Evolutionary conservation across 2,797 vertebrate genomes (phyloP).

Genomic region (Phrynocephalus guinanensis): DNA sequence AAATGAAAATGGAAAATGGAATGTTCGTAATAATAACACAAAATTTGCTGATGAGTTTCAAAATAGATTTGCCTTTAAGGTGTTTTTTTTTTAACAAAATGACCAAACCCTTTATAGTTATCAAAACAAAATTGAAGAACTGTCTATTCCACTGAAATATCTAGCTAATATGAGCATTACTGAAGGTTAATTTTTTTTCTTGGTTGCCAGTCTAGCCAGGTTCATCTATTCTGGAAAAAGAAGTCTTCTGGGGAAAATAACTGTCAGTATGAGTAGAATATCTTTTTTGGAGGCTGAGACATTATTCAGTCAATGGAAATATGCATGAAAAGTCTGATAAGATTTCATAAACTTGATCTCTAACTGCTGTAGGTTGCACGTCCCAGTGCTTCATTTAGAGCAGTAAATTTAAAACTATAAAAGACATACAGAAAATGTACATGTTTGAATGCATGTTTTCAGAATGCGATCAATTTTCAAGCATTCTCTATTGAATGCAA

Average conservation of each 20-base stretch:
- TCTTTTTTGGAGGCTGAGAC: neutral
- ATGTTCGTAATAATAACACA: neutral
- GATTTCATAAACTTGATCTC: neutral
- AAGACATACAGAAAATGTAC: neutral
- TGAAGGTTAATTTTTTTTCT: neutral
- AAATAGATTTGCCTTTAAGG: neutral
- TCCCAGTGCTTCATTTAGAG: neutral
- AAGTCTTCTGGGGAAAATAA: neutral
- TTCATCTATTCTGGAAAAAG: neutral
- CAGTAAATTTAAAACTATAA: neutral
- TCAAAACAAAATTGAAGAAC: conserved; percentile 4
- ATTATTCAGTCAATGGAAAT: neutral
- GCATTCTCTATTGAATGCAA: too few relatives aligned
- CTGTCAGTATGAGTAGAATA: neutral
- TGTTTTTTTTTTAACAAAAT: neutral
- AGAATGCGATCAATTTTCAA: too few relatives aligned
- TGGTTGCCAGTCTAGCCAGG: neutral
- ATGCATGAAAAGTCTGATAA: neutral
- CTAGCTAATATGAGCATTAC: neutral
- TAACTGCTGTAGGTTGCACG: neutral
- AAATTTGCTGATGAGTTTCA: neutral
- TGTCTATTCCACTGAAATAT: neutral
- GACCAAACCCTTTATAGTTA: neutral
- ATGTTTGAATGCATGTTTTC: too few relatives aligned
- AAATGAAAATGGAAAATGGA: neutral